A percentile compares a stretch with the other conserved stretches of the same genome.
Evolutionary conservation across 2,113 vertebrate species (phyloP).

Genomic region (Lichenostomus cassidix): DNA sequence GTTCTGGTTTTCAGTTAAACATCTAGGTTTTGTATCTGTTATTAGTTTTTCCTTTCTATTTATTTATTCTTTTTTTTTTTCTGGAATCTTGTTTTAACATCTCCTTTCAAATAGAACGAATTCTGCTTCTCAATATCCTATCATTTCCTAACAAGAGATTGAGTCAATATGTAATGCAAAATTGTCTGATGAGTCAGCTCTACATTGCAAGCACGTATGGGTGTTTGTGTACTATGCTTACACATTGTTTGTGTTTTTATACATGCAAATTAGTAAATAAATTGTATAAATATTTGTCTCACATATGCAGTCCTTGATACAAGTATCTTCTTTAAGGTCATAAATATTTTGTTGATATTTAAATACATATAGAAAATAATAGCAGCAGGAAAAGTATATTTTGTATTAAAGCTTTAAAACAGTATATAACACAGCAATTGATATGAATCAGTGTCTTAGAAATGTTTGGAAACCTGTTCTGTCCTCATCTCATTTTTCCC

Average conservation of each 20-base stretch:
- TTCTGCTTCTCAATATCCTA: neutral
- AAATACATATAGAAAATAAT: neutral
- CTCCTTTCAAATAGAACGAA: neutral
- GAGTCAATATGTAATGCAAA: neutral
- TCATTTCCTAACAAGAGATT: neutral
- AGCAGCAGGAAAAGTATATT: neutral
- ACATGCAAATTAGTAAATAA: neutral
- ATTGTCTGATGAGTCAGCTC: neutral
- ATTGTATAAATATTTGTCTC: neutral
- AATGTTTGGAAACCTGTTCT: neutral
- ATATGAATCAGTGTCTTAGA: neutral
- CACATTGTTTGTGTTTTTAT: neutral
- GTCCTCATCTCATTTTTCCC: neutral
- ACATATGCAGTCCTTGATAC: neutral
- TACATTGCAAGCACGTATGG: fast-evolving
- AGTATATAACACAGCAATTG: neutral
- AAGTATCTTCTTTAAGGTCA: neutral
- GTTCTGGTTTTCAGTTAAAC: neutral
- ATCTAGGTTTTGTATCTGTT: neutral
- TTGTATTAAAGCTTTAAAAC: neutral
- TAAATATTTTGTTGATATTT: neutral
- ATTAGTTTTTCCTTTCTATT: neutral
- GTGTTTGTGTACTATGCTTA: neutral
- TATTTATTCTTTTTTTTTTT: neutral
- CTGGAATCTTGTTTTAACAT: neutral